Base-by-base conservation (phyloP, 2,888 invertebrate species). In the Yponomeuta sedellus region DNA sequence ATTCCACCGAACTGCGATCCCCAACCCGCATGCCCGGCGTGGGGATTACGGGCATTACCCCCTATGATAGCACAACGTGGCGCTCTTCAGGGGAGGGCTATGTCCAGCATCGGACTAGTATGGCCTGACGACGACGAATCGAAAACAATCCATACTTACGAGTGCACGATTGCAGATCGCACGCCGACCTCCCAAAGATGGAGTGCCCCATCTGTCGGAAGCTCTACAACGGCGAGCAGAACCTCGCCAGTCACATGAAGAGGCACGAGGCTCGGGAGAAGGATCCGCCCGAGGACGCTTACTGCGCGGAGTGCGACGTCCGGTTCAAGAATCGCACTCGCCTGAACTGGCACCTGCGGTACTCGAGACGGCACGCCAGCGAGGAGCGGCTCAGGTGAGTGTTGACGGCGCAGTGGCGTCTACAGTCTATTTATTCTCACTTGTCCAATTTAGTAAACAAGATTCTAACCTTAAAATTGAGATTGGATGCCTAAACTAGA, bases 301-400 rank as follows among this genome's bases (percentile, higher is more conserved):
- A 79, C 71, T 82, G 82, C 68, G 82, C 77, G 2, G 72, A 73
- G 10, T 82, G 82, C 66, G 77, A 81, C 68, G 73, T 72, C 2
- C 75, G 74, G 62, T 82, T 77, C 65, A 64, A 66, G 2, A 77
- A 70, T 65, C 69, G 58, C 4, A 58, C 19, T 8, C 20, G 19
- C 2, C 20, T 58, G 6, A 58, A 58, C 8, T 19, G 20, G 19
- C 58, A 58, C 11, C 58, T 58, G n/a, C 12, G n/a, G 58, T 58
- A 20, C 20, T 20, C 19, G 10, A 58, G 22, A 10, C 19, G 20
- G 22, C 58, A 58, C 20, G 22, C 19, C 20, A 22, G 58, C 58
- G 58, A 58, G 20, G 58, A 58, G 19, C n/a, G 22, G 11, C 58
- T 58, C 6, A n/a, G 22, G 58, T 58, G 22, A 58, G 57, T n/a